Percentiles rank a stretch among this genome's conserved stretches.
These are phyloP conservation scores for Diadromus collaris DNA, from an alignment of 2,888 invertebrate species.

Conservation along the genomic window DNA sequence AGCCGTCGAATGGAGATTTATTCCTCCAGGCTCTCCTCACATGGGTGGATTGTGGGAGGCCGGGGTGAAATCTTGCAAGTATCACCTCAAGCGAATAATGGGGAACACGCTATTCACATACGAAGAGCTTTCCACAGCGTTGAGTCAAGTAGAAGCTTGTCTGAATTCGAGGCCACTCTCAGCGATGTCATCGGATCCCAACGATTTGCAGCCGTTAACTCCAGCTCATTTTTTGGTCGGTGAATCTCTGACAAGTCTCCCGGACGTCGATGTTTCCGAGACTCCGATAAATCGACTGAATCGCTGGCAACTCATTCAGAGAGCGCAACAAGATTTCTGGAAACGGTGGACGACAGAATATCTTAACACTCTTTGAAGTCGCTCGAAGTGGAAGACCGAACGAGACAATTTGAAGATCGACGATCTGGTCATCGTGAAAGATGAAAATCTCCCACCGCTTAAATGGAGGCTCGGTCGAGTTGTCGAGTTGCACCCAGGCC, in stretches of 20 bases:
- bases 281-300: slow-evolving; percentile 55
- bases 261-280: slow-evolving; percentile 64
- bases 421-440: slow-evolving; percentile 50
- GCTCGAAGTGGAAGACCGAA: slow-evolving; percentile 61
- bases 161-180: slow-evolving; percentile 67
- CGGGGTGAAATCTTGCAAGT: slow-evolving; percentile 67
- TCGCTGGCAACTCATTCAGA: slow-evolving; percentile 65
- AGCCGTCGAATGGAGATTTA: slow-evolving; percentile 66
- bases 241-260: slow-evolving; percentile 60
- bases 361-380: slow-evolving; percentile 62
- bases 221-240: slow-evolving; percentile 74
- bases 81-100: slow-evolving; percentile 65
- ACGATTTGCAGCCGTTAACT: slow-evolving; percentile 65
- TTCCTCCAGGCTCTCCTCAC: slow-evolving; percentile 65
- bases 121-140: slow-evolving; percentile 66
- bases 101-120: slow-evolving; percentile 62
- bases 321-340: slow-evolving; percentile 64
- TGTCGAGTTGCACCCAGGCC: slow-evolving; percentile 45
- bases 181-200: slow-evolving; percentile 65
- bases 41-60: slow-evolving; percentile 71
- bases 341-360: slow-evolving; percentile 67
- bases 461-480: slow-evolving; percentile 57
- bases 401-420: slow-evolving; percentile 13
- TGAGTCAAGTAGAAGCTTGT: slow-evolving; percentile 66
- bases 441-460: slow-evolving; percentile 51